These are phyloP conservation scores for Platalea minor DNA, from an alignment of 2,797 vertebrate species.

Conservation along the genomic window DNA sequence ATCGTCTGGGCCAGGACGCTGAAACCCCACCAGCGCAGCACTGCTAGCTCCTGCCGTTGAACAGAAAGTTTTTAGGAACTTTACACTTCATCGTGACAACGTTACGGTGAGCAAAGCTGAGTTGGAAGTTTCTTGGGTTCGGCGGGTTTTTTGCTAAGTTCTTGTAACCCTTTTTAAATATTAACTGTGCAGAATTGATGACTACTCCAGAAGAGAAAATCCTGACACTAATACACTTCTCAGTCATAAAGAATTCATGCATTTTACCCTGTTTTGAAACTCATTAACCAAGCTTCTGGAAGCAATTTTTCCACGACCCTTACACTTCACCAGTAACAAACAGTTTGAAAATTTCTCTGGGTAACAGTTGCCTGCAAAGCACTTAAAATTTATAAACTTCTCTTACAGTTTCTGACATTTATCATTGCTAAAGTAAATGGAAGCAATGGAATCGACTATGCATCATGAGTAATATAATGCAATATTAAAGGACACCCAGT, in stretches of 20 bases:
- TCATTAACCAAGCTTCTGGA: slow-evolving; percentile 22
- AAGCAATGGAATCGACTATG: slow-evolving; percentile 53
- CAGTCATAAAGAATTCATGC: slow-evolving; percentile 38
- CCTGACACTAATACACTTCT: background rate
- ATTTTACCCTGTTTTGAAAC: slow-evolving; percentile 23
- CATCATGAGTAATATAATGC: slow-evolving; percentile 61
- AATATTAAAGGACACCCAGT: slow-evolving; percentile 63
- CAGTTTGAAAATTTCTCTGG: slow-evolving; percentile 32
- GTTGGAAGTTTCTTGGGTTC: background rate
- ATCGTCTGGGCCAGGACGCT: background rate
- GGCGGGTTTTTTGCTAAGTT: background rate
- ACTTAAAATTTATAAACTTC: slow-evolving; percentile 61
- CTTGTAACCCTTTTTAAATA: slow-evolving; percentile 25
- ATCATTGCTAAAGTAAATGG: slow-evolving; percentile 68
- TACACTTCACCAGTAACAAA: slow-evolving; percentile 8
- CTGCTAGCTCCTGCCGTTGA: background rate
- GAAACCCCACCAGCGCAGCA: fast-evolving
- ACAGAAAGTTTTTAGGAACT: background rate
- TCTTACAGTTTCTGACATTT: slow-evolving; percentile 24
- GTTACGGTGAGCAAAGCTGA: background rate
- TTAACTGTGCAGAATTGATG: background rate
- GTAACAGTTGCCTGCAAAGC: slow-evolving; percentile 45
- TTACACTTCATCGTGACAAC: background rate
- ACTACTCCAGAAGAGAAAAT: background rate
- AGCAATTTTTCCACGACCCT: slow-evolving; percentile 16